Base-by-base conservation (phyloP, 2,888 invertebrate species). In the Cataglyphis rosenhaueri region DNA sequence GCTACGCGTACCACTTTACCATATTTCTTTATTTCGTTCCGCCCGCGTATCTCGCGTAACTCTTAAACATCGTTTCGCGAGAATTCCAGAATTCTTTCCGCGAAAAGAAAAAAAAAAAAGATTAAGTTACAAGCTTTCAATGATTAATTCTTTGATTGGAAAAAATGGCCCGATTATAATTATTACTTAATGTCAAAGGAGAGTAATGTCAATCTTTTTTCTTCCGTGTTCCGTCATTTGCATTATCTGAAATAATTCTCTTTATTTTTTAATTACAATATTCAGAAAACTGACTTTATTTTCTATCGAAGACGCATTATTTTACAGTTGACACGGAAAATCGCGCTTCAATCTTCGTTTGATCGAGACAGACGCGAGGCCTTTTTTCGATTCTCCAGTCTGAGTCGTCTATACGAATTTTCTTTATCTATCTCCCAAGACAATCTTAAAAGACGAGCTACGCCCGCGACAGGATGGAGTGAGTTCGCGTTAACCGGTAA, bases 401-500 rank as follows among this genome's bases (percentile, higher is more conserved):
- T 12, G 21, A 59, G 25, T 59, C 18, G 25, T 78, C 35, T 21
- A 59, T 32, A 44, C 35, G 25, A 1, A 44, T 79, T 79, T 64
- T 64, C 62, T 55, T 75, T 81, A 81, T 32, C 41, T 41, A 75
- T 74, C 73, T 81, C 62, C 75, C 62, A 64, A 74, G 81, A 81
- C 75, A 81, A 74, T 73, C 61, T n/a, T n/a, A 6, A 62, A 55
- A n/a, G 52, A 64, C 29, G 55, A 83, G 52, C 44, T 70, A 66
- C 76, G 57, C 55, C 84, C 81, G 61, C 75, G 81, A 83, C 59
- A 75, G 76, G 82, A 74, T 78, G 64, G 85, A 70, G 70, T 65
- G 65, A 82, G 89, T 81, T 87, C 85, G 82, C 82, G 87, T 87
- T 82, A 86, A 82, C 81, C 75, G 61, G 86, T 88, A 89, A 89